Evolutionary conservation across 2,797 vertebrate genomes (phyloP).

Genomic region (Bradypodion pumilum): DNA sequence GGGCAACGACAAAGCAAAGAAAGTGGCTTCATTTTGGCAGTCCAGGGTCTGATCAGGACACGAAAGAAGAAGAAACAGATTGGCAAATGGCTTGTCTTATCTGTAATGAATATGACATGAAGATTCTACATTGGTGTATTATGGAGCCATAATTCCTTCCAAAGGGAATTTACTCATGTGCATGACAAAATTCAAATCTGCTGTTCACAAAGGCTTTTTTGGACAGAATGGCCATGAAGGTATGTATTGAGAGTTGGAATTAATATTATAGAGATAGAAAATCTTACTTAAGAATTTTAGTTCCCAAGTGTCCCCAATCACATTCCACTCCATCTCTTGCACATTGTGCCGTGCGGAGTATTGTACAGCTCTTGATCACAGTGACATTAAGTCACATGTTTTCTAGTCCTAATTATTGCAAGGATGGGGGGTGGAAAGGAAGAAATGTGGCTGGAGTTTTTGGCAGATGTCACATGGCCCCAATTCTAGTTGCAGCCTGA

Average conservation of each 20-base stretch:
- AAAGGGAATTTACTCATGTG: constrained; percentile 26
- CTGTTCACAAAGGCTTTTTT: no score
- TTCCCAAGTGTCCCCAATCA: not conserved
- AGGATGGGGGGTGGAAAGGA: not conserved
- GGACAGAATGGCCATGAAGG: no score
- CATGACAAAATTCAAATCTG: constrained; percentile 4
- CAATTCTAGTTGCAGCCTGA: not conserved
- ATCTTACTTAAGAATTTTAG: no score
- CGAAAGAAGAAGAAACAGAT: no score
- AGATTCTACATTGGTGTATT: constrained; percentile 32
- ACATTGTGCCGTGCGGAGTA: not conserved
- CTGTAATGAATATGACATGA: constrained; percentile 38
- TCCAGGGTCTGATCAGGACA: no score
- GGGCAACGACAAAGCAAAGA: no score
- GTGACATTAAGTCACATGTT: not conserved
- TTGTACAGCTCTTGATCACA: not conserved
- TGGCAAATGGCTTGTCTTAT: constrained; percentile 37
- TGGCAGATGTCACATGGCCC: not conserved
- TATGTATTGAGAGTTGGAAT: not conserved
- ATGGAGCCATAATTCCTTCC: constrained; percentile 18
- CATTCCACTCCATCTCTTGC: not conserved
- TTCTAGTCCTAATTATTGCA: not conserved
- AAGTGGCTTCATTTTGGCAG: no score
- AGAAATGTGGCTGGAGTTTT: not conserved
- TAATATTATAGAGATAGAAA: not conserved